Evolutionary conservation across 1,140 invertebrate species (phyloP).

Genomic region (Saccostrea echinata): DNA sequence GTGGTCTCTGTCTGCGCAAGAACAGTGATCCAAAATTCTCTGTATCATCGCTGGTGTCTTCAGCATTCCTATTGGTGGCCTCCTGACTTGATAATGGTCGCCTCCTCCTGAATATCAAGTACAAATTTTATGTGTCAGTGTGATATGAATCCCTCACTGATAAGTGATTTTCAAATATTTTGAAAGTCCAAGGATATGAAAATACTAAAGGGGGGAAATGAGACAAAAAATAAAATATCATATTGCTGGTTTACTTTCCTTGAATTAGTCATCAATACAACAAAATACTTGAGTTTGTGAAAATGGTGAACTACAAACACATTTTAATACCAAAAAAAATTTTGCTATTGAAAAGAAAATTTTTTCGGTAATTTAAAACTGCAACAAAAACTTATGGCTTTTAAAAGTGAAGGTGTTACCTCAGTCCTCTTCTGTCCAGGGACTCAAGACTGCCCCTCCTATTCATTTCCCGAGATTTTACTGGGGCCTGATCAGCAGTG

Average conservation of each 20-base stretch:
- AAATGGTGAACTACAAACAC: too few relatives aligned
- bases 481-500: background rate
- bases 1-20: constrained; percentile 64
- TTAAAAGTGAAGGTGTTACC: background rate
- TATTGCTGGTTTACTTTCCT: background rate
- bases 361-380: too few relatives aligned
- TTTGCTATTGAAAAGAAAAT: too few relatives aligned
- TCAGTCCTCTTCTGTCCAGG: constrained; percentile 31
- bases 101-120: background rate
- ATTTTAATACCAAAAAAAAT: too few relatives aligned
- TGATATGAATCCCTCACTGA: too few relatives aligned
- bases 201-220: too few relatives aligned
- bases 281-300: too few relatives aligned
- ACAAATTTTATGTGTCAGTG: too few relatives aligned
- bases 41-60: constrained; percentile 67
- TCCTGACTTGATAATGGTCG: constrained; percentile 1
- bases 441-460: constrained; percentile 26
- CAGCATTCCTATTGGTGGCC: constrained; percentile 43
- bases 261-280: background rate
- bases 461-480: background rate
- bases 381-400: too few relatives aligned
- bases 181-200: too few relatives aligned
- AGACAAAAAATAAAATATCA: too few relatives aligned
- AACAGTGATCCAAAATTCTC: constrained; percentile 66
- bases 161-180: too few relatives aligned